Conservation (phyloP, 1,140 invertebrate genomes). For the Drosophila mayri region DNA sequence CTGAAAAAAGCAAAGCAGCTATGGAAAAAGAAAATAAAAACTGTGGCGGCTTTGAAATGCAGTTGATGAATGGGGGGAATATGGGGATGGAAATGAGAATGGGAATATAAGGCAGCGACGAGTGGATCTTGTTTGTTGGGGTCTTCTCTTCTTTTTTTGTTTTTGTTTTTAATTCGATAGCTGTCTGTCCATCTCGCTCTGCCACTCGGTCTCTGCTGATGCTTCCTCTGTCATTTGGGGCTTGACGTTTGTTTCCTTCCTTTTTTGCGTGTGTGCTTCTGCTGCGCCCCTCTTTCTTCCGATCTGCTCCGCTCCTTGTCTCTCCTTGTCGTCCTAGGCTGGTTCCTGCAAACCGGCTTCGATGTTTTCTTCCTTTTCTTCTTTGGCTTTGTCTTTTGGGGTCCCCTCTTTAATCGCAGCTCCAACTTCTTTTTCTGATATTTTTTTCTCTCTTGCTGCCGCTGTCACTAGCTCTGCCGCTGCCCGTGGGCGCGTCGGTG, state of each 20-base stretch:
- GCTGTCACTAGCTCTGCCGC: constrained; percentile 24
- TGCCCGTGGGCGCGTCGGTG: constrained; percentile 75
- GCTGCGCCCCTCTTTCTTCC: constrained; percentile 18
- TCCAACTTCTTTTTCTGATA: constrained; percentile 22
- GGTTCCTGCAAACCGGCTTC: constrained; percentile 78
- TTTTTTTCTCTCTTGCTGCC: constrained; percentile 7
- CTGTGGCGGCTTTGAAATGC: constrained; percentile 73
- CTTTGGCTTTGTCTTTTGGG: constrained; percentile 24
- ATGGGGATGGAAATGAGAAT: constrained; percentile 28
- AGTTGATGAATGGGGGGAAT: constrained; percentile 78
- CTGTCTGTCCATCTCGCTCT: constrained; percentile 37
- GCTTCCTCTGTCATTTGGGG: constrained; percentile 56
- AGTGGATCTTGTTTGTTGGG: constrained; percentile 50
- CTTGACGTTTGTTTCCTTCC: constrained; percentile 81
- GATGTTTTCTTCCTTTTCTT: constrained; percentile 23
- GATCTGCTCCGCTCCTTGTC: neutral
- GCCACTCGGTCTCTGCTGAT: constrained; percentile 8
- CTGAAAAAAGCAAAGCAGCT: constrained; percentile 44
- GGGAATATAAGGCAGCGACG: constrained; percentile 46
- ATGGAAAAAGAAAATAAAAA: constrained; percentile 38
- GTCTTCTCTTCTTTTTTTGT: constrained; percentile 29
- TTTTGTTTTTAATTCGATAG: constrained; percentile 46
- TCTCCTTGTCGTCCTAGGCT: constrained; percentile 28
- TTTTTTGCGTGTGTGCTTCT: constrained; percentile 59
- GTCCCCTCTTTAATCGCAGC: constrained; percentile 30